These are phyloP conservation scores for Sepiola atlantica DNA, from an alignment of 2,888 invertebrate species.

Conservation along the genomic window DNA sequence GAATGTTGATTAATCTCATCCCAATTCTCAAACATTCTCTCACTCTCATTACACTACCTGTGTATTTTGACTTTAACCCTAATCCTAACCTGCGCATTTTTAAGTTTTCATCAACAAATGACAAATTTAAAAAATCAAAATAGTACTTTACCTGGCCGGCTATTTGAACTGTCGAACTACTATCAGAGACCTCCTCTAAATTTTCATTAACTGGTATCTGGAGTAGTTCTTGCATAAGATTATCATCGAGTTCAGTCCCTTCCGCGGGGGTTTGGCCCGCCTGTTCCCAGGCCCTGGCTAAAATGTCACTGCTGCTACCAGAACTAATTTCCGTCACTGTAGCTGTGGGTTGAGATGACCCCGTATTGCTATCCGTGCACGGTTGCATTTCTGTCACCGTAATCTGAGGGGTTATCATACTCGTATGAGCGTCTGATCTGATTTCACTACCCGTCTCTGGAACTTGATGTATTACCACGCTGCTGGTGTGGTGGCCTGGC, in stretches of 20 bases:
- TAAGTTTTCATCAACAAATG: not conserved
- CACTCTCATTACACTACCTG: too few relatives aligned
- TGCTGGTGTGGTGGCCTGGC: too few relatives aligned
- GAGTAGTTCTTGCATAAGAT: conserved; percentile 39
- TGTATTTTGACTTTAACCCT: too few relatives aligned
- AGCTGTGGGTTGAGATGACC: not conserved
- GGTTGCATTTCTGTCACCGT: too few relatives aligned
- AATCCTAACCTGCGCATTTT: too few relatives aligned
- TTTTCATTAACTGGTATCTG: conserved; percentile 42
- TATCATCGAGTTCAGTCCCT: conserved; percentile 33
- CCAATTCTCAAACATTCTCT: too few relatives aligned
- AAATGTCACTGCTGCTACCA: not conserved
- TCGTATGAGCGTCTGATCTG: too few relatives aligned
- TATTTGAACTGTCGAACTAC: not conserved
- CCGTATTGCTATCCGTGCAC: not conserved
- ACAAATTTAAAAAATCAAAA: not conserved
- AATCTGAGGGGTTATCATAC: too few relatives aligned
- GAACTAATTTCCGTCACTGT: not conserved
- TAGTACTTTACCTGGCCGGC: not conserved
- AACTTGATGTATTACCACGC: too few relatives aligned
- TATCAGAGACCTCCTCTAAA: not conserved
- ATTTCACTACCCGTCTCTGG: too few relatives aligned
- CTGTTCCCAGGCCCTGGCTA: conserved; percentile 15
- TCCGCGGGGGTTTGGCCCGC: not conserved
- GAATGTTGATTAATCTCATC: too few relatives aligned